Conservation (phyloP, 2,113 vertebrate species). For the Engystomops pustulosus region DNA sequence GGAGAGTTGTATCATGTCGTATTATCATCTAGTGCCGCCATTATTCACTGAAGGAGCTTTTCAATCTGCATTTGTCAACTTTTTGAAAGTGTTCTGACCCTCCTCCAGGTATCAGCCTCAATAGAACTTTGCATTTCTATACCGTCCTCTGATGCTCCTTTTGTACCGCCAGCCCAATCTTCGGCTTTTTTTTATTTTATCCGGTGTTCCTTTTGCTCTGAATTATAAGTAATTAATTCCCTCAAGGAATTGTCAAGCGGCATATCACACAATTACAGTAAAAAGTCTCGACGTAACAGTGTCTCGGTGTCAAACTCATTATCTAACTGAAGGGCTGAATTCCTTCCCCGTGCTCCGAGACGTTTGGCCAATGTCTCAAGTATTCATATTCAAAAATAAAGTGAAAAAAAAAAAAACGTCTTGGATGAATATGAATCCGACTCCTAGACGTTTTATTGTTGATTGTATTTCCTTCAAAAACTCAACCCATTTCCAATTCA, state of each 20-base stretch:
- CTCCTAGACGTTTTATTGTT: background rate
- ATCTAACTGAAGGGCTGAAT: conserved; percentile 16
- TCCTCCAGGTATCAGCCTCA: background rate
- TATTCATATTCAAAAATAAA: background rate
- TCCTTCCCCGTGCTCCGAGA: background rate
- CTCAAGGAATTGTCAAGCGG: conserved; percentile 38
- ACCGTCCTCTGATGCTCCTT: background rate
- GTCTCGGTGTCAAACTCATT: conserved; percentile 44
- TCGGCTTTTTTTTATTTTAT: background rate
- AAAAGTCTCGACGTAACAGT: background rate
- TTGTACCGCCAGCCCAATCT: background rate
- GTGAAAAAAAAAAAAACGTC: background rate
- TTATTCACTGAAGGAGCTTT: too few relatives aligned
- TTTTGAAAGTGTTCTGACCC: background rate
- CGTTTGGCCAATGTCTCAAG: background rate
- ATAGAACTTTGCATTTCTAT: background rate
- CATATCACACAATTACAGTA: conserved; percentile 18
- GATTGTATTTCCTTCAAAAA: conserved; percentile 33
- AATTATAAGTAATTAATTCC: conserved; percentile 45
- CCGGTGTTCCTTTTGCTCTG: background rate
- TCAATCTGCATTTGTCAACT: background rate
- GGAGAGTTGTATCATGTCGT: background rate
- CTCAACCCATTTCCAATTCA: background rate
- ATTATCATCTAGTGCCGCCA: background rate
- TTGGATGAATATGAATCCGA: background rate